Percentiles rank a stretch among this genome's conserved stretches.
Conservation (phyloP, 2,113 vertebrate species). For the Sprattus sprattus region DNA sequence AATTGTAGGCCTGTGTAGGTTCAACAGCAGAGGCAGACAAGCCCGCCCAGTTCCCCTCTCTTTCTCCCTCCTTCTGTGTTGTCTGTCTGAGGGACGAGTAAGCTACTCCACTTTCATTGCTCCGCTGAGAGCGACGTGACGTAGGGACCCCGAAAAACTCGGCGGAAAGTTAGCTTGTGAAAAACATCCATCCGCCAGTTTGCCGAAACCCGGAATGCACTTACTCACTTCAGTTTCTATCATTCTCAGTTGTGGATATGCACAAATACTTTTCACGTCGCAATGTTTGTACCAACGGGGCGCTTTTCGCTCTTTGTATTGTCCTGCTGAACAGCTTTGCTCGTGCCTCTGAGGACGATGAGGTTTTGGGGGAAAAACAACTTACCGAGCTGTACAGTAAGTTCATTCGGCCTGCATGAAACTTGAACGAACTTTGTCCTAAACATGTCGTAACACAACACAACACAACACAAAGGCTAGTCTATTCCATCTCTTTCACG, state of each 20-base stretch:
- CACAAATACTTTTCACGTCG: conserved; percentile 33
- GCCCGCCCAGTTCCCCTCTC: conserved; percentile 39
- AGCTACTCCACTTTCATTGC: conserved; percentile 40
- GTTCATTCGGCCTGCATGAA: conserved; percentile 46
- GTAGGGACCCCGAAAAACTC: conserved; percentile 61
- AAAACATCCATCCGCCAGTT: conserved; percentile 38
- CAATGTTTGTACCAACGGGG: conserved; percentile 29
- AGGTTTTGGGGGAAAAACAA: conserved; percentile 57
- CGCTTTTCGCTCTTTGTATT: conserved; percentile 46
- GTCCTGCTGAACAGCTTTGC: conserved; percentile 50
- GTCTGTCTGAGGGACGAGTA: conserved; percentile 38
- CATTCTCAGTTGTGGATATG: conserved; percentile 62
- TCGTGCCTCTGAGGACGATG: conserved; percentile 57
- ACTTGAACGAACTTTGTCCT: conserved; percentile 2
- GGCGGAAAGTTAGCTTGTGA: conserved; percentile 49
- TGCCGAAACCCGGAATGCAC: conserved; percentile 56
- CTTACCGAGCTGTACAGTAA: conserved; percentile 71
- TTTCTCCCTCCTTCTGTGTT: no score
- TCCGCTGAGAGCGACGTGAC: conserved; percentile 60
- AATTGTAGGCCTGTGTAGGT: not conserved
- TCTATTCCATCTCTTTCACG: not conserved
- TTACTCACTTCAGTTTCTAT: conserved; percentile 28
- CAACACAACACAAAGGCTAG: not conserved
- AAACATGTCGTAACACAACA: conserved; percentile 1
- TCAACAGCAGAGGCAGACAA: not conserved